Conservation (phyloP, 2,113 vertebrate genomes). For the Cranoglanis bouderius region DNA sequence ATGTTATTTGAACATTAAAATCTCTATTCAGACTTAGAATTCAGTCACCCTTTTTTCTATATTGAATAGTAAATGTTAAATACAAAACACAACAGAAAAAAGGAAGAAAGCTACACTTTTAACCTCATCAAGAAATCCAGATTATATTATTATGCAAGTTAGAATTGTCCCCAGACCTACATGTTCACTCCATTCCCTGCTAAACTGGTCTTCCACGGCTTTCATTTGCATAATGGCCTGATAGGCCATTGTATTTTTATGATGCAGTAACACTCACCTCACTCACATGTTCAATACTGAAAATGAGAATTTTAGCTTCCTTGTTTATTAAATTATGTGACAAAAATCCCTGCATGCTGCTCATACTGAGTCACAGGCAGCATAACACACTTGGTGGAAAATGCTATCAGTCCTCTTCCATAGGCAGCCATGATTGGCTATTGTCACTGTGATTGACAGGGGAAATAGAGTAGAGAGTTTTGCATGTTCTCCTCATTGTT, state of each 20-base stretch:
- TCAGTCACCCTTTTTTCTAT: not conserved
- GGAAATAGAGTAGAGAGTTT: not conserved
- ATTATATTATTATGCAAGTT: not conserved
- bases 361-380: conserved; percentile 14
- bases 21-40: not conserved
- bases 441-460: not conserved
- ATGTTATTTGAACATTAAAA: not conserved
- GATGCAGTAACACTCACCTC: not conserved
- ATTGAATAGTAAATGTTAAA: not conserved
- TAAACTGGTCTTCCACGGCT: not conserved
- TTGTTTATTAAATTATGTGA: not conserved
- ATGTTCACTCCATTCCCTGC: not conserved
- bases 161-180: not conserved
- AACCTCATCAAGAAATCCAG: not conserved
- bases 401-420: not conserved
- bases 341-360: not conserved
- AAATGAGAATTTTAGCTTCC: not conserved
- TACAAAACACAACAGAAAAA: not conserved
- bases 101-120: not conserved
- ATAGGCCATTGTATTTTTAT: not conserved
- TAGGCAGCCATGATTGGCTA: not conserved
- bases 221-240: not conserved
- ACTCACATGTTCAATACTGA: not conserved
- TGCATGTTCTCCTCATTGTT: not conserved
- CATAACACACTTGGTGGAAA: not conserved